These are phyloP conservation scores for Drosophila neotestacea DNA, from an alignment of 2,888 invertebrate genomes.

Conservation along the genomic window DNA sequence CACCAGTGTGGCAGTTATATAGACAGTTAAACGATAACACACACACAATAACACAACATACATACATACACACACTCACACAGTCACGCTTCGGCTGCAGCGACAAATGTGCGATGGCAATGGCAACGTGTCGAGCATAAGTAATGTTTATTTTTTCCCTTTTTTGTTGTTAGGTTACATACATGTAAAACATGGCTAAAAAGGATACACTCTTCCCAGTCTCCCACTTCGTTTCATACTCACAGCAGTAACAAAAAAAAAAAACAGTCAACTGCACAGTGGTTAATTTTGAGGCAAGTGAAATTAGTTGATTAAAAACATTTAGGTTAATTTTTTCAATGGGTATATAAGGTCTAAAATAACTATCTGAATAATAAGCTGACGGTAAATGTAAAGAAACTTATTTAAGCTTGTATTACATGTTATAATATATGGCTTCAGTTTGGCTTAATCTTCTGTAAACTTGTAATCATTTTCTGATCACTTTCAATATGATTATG, in stretches of 20 bases:
- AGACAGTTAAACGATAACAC: conserved; percentile 68
- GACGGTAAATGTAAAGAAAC: no score
- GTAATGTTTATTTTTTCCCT: conserved; percentile 66
- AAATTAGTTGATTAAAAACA: neutral
- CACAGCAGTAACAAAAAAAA: conserved; percentile 37
- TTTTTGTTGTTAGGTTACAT: conserved; percentile 25
- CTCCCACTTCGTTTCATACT: conserved; percentile 2
- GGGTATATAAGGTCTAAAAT: no score
- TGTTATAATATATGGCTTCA: no score
- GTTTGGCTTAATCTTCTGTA: no score
- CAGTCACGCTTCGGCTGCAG: conserved; percentile 49
- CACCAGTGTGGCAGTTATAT: conserved; percentile 27
- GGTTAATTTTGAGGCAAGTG: neutral
- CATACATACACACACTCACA: conserved; percentile 26
- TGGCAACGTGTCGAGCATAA: conserved; percentile 72
- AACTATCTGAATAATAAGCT: no score
- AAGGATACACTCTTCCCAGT: neutral
- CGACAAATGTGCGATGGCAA: conserved; percentile 42
- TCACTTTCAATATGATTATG: no score
- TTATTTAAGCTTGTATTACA: no score
- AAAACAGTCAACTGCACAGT: conserved; percentile 6
- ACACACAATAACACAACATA: conserved; percentile 16
- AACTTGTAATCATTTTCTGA: no score
- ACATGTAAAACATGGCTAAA: conserved; percentile 55
- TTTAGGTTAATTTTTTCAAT: neutral